Evolutionary conservation across 2,113 vertebrate species (phyloP).

Genomic region (Callospermophilus lateralis): DNA sequence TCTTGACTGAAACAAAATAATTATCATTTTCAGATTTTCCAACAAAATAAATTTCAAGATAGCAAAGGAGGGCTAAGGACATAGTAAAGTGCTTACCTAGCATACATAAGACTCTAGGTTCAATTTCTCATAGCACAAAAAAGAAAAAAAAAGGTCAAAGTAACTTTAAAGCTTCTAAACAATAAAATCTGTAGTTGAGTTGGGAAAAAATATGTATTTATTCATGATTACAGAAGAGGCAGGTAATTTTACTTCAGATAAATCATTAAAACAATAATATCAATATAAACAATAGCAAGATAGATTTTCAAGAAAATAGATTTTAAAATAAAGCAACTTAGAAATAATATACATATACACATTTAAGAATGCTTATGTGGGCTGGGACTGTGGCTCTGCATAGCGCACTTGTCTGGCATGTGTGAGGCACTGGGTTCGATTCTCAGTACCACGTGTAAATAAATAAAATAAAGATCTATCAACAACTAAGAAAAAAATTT

Average conservation of each 20-base stretch:
- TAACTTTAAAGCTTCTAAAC: not conserved
- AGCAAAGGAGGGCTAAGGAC: not conserved
- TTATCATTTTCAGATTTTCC: not conserved
- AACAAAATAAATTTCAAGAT: conserved; percentile 28
- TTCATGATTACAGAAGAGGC: not conserved
- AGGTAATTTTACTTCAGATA: not conserved
- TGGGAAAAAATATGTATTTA: not conserved
- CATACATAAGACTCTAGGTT: too few species aligned
- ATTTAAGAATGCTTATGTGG: not conserved
- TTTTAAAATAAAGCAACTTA: conserved; percentile 27
- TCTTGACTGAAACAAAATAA: conserved; percentile 12
- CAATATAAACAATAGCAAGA: not conserved
- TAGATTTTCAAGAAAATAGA: not conserved
- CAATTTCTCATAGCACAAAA: too few species aligned
- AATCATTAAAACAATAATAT: conserved; percentile 23
- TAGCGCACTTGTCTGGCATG: too few species aligned
- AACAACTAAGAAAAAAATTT: too few species aligned
- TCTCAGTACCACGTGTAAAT: too few species aligned
- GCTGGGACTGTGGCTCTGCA: too few species aligned
- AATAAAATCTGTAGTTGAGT: not conserved
- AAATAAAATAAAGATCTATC: too few species aligned
- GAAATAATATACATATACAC: conserved; percentile 9
- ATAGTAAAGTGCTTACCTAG: too few species aligned
- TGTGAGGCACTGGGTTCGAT: too few species aligned
- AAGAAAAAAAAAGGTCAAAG: too few species aligned